Evolutionary conservation across 2,888 invertebrate species (phyloP), one percentile per base, ranked within the genome.

Genomic region (Tetragonisca angustula): DNA sequence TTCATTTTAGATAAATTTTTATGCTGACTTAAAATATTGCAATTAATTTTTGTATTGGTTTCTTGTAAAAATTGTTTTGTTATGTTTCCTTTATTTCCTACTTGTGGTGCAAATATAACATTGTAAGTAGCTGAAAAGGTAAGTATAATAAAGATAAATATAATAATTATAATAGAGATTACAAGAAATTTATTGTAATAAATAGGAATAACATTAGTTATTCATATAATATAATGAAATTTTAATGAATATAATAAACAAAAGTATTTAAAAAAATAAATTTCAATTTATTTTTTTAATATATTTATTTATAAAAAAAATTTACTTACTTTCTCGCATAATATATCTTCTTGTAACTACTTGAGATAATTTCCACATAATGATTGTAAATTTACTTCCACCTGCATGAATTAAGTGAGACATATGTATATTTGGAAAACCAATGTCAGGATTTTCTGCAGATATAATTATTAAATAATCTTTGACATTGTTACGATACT

Each of bases 291-390:
- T 36, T 36, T 36, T 36, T 36, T 52, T 6, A 17, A 52, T 52
- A 52, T 36, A 52, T 52, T 19, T 52, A 52, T 68, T 27, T 4
- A 27, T 43, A 70, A 43, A 43, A 43, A 27, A 61, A 21, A 71
- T 76, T 43, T 9, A 43, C 85, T 89, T 90, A 93, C 93, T 84
- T 85, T 92, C 76, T 79, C 82, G 84, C 52, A 76, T 86, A n/a
- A 94, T 77, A 68, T 90, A 93, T 49, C 83, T 88, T 64, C 91
- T 91, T 36, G 94, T 19, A 9, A 89, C 90, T 54, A 93, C 91
- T 36, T 91, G 84, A 1, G 94, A 94, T 5, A 94, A 87, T 83
- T 92, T 92, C 90, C 91, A 92, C 94, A 94, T 94, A 59, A 94
- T 92, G 24, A 81, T 89, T 5, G 89, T 88, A 76, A 94, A 94